Base-by-base conservation (phyloP, 2,113 vertebrate genomes). In the Chelonoidis abingdonii region DNA sequence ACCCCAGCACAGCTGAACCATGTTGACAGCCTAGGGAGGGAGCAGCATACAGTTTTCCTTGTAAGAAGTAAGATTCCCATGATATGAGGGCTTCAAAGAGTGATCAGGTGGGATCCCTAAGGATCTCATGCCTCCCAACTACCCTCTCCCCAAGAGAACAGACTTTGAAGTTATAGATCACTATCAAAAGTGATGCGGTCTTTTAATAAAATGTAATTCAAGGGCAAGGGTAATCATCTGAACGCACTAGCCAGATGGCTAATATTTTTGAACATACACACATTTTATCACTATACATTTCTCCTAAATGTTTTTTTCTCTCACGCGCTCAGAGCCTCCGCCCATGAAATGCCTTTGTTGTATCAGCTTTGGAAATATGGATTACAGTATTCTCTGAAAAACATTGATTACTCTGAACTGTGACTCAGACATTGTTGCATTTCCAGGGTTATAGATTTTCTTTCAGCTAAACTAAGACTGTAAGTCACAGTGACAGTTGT, bases 401-500 rank as follows among this genome's bases (percentile, higher is more conserved):
- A 97, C 98, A 98, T 98, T 98, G 98, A 98, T 98, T 98, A 98
- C 98, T 94, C 97, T 98, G 98, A 98, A 98, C 98, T 98, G 98
- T 98, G 98, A 98, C 98, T 98, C 92, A 97, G 98, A 98, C 98
- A 96, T 97, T 98, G 98, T 98, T 98, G 97, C 98, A 98, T 98
- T 98, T 98, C 98, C 98, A 96, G 97, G 97, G 98, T 98, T 98
- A 98, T 98, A 98, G 98, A 98, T 98, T 98, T 98, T 98, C 98
- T 98, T 98, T 98, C 98, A 98, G 98, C 98, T 98, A 98, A 98
- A 98, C 98, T 98, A 98, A 98, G 98, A 98, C 98, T 98, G 98
- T 98, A 98, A 98, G 98, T 98, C 98, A 98, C 98, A 97, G 97
- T 98, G 98, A 98, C 98, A 98, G 98, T 96, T 98, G 98, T 98